Percentiles rank a stretch among this genome's conserved stretches.
Conservation (phyloP, 2,113 vertebrate genomes). For the Coregonus clupeaformis region DNA sequence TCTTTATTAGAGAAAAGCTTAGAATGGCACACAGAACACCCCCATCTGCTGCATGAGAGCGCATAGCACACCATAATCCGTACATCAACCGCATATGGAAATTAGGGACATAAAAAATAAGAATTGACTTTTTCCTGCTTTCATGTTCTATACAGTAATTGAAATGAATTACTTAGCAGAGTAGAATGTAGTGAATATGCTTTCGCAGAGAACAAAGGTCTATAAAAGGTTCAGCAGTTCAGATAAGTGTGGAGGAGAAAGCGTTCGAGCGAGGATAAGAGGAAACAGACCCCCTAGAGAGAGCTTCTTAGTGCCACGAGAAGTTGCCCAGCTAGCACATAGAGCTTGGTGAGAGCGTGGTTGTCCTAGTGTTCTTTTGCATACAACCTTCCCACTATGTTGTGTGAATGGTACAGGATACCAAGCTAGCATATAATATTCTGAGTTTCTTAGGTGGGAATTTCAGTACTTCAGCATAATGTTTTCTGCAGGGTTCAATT, state of each 20-base stretch:
- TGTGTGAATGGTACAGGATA: no score
- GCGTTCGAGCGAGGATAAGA: not conserved
- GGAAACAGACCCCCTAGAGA: not conserved
- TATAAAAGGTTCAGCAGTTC: slow-evolving; percentile 27
- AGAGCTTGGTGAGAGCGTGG: no score
- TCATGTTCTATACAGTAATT: slow-evolving; percentile 20
- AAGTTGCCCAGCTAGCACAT: no score
- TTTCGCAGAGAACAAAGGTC: slow-evolving; percentile 16
- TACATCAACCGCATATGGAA: slow-evolving; percentile 50
- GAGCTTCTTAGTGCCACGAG: no score
- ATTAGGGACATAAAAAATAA: slow-evolving; percentile 42
- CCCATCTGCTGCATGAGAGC: slow-evolving; percentile 42
- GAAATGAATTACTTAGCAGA: slow-evolving; percentile 17
- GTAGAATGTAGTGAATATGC: slow-evolving; percentile 21
- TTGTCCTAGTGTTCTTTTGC: no score
- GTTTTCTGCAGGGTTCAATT: no score
- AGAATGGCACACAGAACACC: slow-evolving; percentile 45
- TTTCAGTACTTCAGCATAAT: no score
- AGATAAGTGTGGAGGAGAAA: slow-evolving; percentile 22
- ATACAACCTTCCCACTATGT: no score
- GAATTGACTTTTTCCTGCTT: slow-evolving; percentile 20
- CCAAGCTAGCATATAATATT: no score
- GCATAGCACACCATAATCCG: slow-evolving; percentile 44
- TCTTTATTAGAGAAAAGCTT: slow-evolving; percentile 45
- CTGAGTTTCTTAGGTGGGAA: no score